These are phyloP conservation scores for Myrmophylax atrothorax DNA, from an alignment of 2,113 vertebrate genomes.

Conservation along the genomic window DNA sequence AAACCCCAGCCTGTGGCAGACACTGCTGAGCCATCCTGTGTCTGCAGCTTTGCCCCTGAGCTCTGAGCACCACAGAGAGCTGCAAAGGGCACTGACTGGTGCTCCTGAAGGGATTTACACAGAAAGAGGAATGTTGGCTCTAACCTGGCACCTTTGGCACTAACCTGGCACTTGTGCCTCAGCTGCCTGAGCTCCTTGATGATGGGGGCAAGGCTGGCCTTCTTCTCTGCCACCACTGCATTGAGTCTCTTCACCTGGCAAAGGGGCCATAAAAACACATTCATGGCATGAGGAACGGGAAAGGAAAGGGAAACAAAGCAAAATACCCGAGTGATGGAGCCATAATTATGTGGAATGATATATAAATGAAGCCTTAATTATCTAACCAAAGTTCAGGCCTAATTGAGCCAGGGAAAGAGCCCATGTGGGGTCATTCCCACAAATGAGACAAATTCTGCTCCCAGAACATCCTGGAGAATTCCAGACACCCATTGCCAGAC, in stretches of 20 bases:
- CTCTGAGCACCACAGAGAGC: neutral
- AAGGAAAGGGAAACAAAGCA: neutral
- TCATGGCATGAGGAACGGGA: neutral
- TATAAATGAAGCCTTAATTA: neutral
- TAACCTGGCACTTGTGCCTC: conserved; percentile 89
- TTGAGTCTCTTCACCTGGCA: conserved; percentile 93
- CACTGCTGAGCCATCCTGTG: neutral
- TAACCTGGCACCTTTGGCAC: conserved; percentile 3
- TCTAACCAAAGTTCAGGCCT: neutral
- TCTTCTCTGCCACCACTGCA: conserved; percentile 87
- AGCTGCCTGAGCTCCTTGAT: conserved; percentile 92
- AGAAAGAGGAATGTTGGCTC: neutral
- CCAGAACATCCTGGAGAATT: neutral
- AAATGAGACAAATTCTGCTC: neutral
- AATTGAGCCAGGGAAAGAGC: neutral
- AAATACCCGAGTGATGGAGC: neutral
- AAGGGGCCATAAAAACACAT: neutral
- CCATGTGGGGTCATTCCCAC: neutral
- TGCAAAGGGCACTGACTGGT: neutral
- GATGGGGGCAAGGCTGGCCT: conserved; percentile 89
- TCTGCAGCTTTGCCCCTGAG: neutral
- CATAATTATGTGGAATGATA: neutral
- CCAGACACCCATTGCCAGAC: neutral
- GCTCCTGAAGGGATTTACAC: neutral
- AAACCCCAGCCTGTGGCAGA: neutral